Evolutionary conservation across 2,113 vertebrate genomes (phyloP).

Genomic region (Tetrao urogallus): DNA sequence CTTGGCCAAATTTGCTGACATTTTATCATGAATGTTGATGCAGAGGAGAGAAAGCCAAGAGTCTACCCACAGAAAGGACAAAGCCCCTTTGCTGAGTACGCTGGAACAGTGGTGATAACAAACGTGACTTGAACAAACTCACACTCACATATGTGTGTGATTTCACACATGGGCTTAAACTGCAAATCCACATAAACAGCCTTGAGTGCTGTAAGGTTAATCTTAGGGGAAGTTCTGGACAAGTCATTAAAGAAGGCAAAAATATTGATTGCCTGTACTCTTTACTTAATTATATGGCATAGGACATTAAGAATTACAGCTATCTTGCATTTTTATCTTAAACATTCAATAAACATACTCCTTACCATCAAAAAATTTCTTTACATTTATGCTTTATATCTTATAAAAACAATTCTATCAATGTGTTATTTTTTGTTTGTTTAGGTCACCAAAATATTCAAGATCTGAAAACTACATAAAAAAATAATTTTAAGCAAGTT

Average conservation of each 20-base stretch:
- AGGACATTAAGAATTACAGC: background rate
- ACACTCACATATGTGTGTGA: background rate
- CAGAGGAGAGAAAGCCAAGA: background rate
- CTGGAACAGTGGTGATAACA: background rate
- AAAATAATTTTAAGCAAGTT: background rate
- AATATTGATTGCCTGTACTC: background rate
- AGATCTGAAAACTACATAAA: background rate
- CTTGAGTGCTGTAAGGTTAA: background rate
- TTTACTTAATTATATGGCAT: background rate
- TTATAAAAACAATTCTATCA: background rate
- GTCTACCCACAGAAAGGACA: background rate
- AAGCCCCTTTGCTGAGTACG: fast-evolving
- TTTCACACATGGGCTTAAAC: background rate
- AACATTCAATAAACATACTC: background rate
- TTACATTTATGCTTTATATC: background rate
- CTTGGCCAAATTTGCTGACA: background rate
- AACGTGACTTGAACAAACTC: background rate
- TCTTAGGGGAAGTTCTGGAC: background rate
- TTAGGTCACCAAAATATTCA: background rate
- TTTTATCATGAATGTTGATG: background rate
- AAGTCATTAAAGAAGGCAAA: background rate
- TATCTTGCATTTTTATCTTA: background rate
- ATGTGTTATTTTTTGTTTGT: background rate
- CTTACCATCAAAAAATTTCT: background rate
- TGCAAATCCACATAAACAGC: background rate